Base-by-base conservation (phyloP, 2,113 vertebrate genomes). In the Toxostoma redivivum region DNA sequence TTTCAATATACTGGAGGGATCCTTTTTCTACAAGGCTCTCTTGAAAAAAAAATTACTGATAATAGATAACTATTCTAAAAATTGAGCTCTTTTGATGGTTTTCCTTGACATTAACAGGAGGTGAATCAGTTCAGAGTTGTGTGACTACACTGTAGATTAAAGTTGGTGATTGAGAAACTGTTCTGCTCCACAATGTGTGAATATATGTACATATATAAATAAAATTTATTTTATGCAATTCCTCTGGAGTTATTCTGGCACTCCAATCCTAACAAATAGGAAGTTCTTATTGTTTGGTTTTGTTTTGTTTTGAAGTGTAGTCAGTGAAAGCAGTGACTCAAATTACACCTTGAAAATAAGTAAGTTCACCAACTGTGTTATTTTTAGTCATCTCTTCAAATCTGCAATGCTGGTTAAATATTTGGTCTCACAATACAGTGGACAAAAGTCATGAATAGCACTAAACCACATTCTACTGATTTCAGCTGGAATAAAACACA, bases 311-410 rank as follows among this genome's bases (percentile, higher is more conserved):
- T 57, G 1, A 79, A 86, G 15, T 80, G 86, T 65, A 87, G 78
- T 72, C 66, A 95, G 62, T 76, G 74, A 95, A 93, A 96, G 45
- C 45, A 77, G 28, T 65, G 71, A 88, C 40, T 85, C 88, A 86
- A 70, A 80, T 83, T 50, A 88, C 16, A 82, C 74, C 66, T 80
- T 19, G 24, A 54, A 88, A 93, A 92, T 64, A 95, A 94, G 12
- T 89, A 70, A 88, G 25, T 69, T 86, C 74, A 80, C 20, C 45
- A 87, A 64, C 53, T 56, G 24, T 50, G 78, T 48, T 87, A 79
- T 64, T 91, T 96, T 95, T 19, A 93, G 88, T 70, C 45, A 45
- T 28, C 48, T 93, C 85, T 80, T 58, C 70, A 90, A 85, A 90
- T 65, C 66, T 87, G 35, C 65, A 38, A 51, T 53, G 58, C 7